A percentile compares a stretch with the other conserved stretches of the same genome.
These are phyloP conservation scores for Notoglanidium macrostoma DNA, from an alignment of 2,797 vertebrate genomes.

Conservation along the genomic window DNA sequence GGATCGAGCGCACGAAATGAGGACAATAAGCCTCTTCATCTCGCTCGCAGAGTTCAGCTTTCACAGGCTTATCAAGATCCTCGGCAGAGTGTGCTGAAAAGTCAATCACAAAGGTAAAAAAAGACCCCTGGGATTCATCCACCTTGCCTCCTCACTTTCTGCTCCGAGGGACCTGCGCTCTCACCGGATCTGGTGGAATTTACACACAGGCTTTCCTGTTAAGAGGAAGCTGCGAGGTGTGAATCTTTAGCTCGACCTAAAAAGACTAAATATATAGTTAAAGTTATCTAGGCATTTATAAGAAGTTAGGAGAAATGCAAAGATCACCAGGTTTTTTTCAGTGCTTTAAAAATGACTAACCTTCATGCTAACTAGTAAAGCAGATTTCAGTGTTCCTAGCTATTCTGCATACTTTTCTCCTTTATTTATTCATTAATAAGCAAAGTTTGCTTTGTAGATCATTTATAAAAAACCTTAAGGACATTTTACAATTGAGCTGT, in stretches of 20 bases:
- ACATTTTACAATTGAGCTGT: not conserved
- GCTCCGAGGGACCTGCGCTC: conserved; percentile 23
- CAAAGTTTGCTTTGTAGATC: not conserved
- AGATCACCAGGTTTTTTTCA: not conserved
- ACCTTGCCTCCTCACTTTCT: conserved; percentile 45
- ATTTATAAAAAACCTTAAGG: not conserved
- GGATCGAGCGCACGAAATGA: conserved; percentile 46
- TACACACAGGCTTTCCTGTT: conserved; percentile 18
- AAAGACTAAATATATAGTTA: not conserved
- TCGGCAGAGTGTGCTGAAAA: conserved; percentile 68
- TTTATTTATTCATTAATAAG: not conserved
- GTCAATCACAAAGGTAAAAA: conserved; percentile 64
- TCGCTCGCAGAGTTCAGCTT: conserved; percentile 65
- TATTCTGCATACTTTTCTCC: not conserved
- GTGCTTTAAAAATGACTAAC: not conserved
- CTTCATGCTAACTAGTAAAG: conserved; percentile 1
- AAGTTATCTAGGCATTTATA: not conserved
- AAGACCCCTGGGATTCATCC: conserved; percentile 59
- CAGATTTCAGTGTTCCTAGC: not conserved
- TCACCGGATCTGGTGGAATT: conserved; percentile 39
- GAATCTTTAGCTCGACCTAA: conserved; percentile 3
- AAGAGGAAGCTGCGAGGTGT: conserved; percentile 34
- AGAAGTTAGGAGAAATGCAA: not conserved
- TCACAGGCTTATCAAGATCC: conserved; percentile 69
- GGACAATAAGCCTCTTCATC: conserved; percentile 70